Percentiles rank a stretch among this genome's conserved stretches.
phyloP scores from a whole-genome alignment of 2,888 invertebrate genomes.

The Malthinus flaveolus region DNA sequence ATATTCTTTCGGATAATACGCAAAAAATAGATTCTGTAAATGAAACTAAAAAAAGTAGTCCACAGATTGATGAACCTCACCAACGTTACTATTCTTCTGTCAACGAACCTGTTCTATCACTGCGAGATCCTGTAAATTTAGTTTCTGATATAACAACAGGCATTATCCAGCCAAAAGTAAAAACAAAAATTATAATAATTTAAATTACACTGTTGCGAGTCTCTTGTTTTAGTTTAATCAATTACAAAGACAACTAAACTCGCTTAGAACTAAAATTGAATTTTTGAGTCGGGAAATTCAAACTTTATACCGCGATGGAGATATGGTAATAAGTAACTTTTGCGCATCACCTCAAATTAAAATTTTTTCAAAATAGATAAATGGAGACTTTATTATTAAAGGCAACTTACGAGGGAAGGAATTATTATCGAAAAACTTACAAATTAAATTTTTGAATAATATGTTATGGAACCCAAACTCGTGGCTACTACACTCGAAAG shows the following conservation, averaged over 20 bases:
- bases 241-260: not conserved
- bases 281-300: not conserved
- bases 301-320: not conserved
- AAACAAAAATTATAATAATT: no score
- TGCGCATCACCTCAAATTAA: not conserved
- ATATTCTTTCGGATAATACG: not conserved
- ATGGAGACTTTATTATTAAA: slow-evolving; percentile 35
- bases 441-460: slow-evolving; percentile 38
- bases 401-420: slow-evolving; percentile 31
- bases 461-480: slow-evolving; percentile 40
- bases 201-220: not conserved
- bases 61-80: no score
- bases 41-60: not conserved
- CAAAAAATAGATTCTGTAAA: not conserved
- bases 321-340: not conserved
- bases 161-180: no score
- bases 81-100: not conserved
- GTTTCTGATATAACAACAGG: no score
- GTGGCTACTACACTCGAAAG: slow-evolving; percentile 42
- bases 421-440: slow-evolving; percentile 31
- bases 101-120: not conserved
- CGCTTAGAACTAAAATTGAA: not conserved
- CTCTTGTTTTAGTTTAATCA: not conserved
- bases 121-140: no score
- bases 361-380: slow-evolving; percentile 38